A percentile compares a stretch with the other conserved stretches of the same genome.
phyloP scores from a whole-genome alignment of 2,113 vertebrate species.

The Gymnogyps californianus region DNA sequence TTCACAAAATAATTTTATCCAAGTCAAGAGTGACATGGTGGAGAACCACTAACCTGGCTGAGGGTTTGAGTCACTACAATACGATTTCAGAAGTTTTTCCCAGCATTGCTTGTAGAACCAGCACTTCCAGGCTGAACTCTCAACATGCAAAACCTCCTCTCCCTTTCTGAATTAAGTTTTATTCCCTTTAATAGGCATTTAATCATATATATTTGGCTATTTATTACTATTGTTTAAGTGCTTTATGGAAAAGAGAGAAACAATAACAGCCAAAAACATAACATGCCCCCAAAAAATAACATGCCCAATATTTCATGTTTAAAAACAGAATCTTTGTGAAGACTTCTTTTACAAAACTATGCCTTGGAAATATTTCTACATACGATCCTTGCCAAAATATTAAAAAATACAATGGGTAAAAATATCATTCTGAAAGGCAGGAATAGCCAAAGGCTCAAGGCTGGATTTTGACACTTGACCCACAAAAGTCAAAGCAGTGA shows the following conservation, averaged over 20 bases:
- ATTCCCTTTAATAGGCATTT: not conserved
- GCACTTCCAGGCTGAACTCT: not conserved
- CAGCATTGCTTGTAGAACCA: not conserved
- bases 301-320: not conserved
- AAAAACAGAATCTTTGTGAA: not conserved
- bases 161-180: not conserved
- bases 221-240: not conserved
- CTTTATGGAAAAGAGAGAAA: not conserved
- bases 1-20: not conserved
- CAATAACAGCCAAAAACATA: not conserved
- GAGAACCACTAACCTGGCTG: not conserved
- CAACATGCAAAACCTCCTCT: not conserved
- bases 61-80: not conserved
- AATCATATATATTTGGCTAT: not conserved
- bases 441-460: not conserved
- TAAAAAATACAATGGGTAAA: not conserved
- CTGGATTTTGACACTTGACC: not conserved
- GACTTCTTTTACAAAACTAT: not conserved
- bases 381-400: not conserved
- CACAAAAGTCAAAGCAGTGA: not conserved
- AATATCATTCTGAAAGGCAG: not conserved
- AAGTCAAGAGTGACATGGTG: not conserved
- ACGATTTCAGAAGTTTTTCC: not conserved
- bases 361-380: not conserved
- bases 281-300: not conserved